phyloP scores from a whole-genome alignment of 1,140 invertebrate genomes.

The Polypedilum vanderplanki region DNA sequence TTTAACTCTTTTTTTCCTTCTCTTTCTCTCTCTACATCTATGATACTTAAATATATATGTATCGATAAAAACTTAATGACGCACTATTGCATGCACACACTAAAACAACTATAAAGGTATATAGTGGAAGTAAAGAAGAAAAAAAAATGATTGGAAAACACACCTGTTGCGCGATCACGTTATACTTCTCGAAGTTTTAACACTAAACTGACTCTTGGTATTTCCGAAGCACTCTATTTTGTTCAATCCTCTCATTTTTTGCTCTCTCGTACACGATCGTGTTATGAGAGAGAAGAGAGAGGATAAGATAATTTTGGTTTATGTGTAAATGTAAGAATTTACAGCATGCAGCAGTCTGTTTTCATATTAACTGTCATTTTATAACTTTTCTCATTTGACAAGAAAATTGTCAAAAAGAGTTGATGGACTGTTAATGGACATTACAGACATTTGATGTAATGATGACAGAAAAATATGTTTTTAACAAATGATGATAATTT shows the following conservation, averaged over 20 bases:
- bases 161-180: slow-evolving; percentile 25
- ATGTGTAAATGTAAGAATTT: too few species aligned
- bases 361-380: too few species aligned
- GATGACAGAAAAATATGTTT: too few species aligned
- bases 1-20: too few species aligned
- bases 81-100: slow-evolving; percentile 8
- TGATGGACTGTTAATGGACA: too few species aligned
- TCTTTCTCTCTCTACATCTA: neutral
- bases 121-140: neutral
- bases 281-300: neutral
- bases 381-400: too few species aligned
- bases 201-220: neutral
- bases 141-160: neutral
- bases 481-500: too few species aligned
- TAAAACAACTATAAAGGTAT: slow-evolving; percentile 7
- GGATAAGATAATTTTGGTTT: too few species aligned
- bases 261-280: too few species aligned
- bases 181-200: neutral
- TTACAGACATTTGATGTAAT: too few species aligned
- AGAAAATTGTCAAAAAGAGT: too few species aligned
- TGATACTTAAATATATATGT: neutral
- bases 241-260: neutral
- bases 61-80: neutral
- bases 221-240: neutral
- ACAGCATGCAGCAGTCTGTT: too few species aligned